A percentile compares a stretch with the other conserved stretches of the same genome.
Conservation (phyloP, 2,888 invertebrate species). For the Beris morrisii region DNA sequence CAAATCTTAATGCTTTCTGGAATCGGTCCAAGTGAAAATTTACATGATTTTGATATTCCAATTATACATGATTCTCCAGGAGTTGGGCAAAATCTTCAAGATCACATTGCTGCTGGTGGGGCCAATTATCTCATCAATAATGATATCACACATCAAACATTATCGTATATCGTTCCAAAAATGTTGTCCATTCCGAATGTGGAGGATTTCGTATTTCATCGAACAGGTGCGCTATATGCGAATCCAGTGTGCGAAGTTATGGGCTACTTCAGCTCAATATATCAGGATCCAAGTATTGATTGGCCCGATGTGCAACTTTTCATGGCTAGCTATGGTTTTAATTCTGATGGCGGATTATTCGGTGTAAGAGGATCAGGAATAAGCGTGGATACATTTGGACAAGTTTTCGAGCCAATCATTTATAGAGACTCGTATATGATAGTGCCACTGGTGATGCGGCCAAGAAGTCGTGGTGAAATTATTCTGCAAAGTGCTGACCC, state of each 20-base stretch:
- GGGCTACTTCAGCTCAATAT: slow-evolving; percentile 76
- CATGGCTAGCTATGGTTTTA: slow-evolving; percentile 73
- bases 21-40: slow-evolving; percentile 68
- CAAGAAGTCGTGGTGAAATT: slow-evolving; percentile 70
- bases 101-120: slow-evolving; percentile 81
- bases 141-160: slow-evolving; percentile 59
- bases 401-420: slow-evolving; percentile 70
- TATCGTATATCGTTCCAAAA: slow-evolving; percentile 70
- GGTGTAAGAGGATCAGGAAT: slow-evolving; percentile 70
- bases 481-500: slow-evolving; percentile 70
- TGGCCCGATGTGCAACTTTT: slow-evolving; percentile 81
- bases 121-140: slow-evolving; percentile 72
- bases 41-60: slow-evolving; percentile 63
- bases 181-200: slow-evolving; percentile 64
- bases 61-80: slow-evolving; percentile 67
- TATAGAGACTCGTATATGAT: slow-evolving; percentile 70
- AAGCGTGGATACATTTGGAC: slow-evolving; percentile 67
- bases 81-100: slow-evolving; percentile 80
- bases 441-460: slow-evolving; percentile 71
- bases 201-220: slow-evolving; percentile 63
- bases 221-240: slow-evolving; percentile 70
- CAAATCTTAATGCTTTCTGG: slow-evolving; percentile 87
- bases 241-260: slow-evolving; percentile 78
- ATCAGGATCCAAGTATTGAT: slow-evolving; percentile 65
- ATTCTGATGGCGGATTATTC: slow-evolving; percentile 76